A percentile compares a stretch with the other conserved stretches of the same genome.
Conservation (phyloP, 1,140 invertebrate species). For the Trachymyrmex cornetzi region DNA sequence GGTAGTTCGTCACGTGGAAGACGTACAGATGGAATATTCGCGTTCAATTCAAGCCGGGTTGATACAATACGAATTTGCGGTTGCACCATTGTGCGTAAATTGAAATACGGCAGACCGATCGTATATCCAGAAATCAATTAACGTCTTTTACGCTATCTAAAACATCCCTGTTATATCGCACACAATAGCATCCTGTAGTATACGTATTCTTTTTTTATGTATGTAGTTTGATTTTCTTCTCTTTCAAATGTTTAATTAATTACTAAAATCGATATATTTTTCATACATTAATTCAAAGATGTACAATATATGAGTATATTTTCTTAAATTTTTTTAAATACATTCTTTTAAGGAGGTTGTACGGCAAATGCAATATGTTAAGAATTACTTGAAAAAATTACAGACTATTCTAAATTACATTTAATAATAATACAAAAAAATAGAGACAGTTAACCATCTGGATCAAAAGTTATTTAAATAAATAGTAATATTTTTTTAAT, state of each 20-base stretch:
- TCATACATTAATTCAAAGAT: not conserved
- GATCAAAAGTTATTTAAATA: too few species aligned
- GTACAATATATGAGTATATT: not conserved
- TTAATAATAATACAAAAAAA: too few species aligned
- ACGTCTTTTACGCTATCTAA: constrained; percentile 6
- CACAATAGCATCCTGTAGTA: not conserved
- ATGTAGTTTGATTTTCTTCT: not conserved
- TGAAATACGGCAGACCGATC: constrained; percentile 44
- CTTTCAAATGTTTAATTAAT: constrained; percentile 14
- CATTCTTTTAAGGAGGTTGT: too few species aligned
- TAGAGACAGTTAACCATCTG: too few species aligned
- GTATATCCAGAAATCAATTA: constrained; percentile 47
- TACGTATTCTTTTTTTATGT: not conserved
- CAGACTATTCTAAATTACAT: too few species aligned
- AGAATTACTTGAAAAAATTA: too few species aligned
- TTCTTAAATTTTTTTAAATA: not conserved
- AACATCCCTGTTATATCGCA: not conserved
- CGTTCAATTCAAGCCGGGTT: constrained; percentile 36
- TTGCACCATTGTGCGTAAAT: constrained; percentile 55
- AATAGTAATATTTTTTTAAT: too few species aligned
- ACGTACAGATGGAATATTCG: constrained; percentile 57
- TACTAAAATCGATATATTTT: not conserved
- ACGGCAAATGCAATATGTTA: too few species aligned
- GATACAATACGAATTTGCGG: constrained; percentile 56
- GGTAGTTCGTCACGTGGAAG: constrained; percentile 62